Percentiles rank a stretch among this genome's conserved stretches.
phyloP scores from a whole-genome alignment of 2,888 invertebrate species.

The Prostheceraeus crozeri region DNA sequence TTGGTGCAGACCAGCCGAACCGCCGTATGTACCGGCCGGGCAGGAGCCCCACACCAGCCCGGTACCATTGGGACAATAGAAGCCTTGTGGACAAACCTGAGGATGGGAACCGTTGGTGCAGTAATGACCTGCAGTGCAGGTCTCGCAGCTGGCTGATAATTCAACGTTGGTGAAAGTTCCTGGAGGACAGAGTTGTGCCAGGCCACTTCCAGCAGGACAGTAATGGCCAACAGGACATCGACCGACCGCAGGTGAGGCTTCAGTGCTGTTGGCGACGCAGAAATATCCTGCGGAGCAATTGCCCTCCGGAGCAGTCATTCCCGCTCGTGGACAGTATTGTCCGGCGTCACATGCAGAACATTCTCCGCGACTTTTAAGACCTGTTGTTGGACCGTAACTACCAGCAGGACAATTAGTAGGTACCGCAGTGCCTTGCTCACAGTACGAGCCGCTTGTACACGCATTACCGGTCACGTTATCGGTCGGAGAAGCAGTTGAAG shows the following conservation, averaged over 20 bases:
- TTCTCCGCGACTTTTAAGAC: no score
- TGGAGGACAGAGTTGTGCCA: constrained; percentile 51
- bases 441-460: constrained; percentile 50
- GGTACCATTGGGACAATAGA: constrained; percentile 49
- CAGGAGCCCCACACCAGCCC: constrained; percentile 48
- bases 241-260: no score
- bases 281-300: constrained; percentile 50
- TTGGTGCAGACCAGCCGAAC: constrained; percentile 43
- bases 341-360: constrained; percentile 51
- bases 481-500: no score
- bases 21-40: constrained; percentile 50
- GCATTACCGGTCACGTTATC: no score
- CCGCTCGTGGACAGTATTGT: constrained; percentile 47
- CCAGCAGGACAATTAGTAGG: no score
- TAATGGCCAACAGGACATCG: constrained; percentile 50
- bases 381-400: no score
- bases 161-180: constrained; percentile 48
- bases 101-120: constrained; percentile 49
- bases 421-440: constrained; percentile 44
- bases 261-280: no score
- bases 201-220: constrained; percentile 49
- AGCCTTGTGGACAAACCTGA: constrained; percentile 48
- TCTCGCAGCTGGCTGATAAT: constrained; percentile 44
- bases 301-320: constrained; percentile 46
- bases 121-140: constrained; percentile 49